Evolutionary conservation across 2,797 vertebrate species (phyloP), one percentile per base, ranked within the genome.

Genomic region (Mus minutoides): DNA sequence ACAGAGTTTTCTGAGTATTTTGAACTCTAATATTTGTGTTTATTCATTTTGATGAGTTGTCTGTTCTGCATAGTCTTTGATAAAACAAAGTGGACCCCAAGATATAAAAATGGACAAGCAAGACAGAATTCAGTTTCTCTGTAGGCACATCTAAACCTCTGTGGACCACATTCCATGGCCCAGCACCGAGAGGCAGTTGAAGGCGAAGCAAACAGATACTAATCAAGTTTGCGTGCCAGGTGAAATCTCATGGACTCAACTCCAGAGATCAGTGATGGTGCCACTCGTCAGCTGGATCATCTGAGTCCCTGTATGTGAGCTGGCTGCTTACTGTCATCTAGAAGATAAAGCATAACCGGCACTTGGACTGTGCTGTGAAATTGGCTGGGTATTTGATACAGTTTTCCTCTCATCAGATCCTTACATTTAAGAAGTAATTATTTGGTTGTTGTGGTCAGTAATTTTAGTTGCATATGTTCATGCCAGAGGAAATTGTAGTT

Each of bases 71-170:
- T 3, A 88, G 43, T 58, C 58, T 94, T 84, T 91, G 64, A 84
- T 80, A 78, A 94, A 56, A 71, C 62, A 88, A 90, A 95, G 83
- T 91, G 76, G 17, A 58, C 76, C 73, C n/a, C 24, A 54, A 94
- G 88, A 90, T 76, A 82, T 82, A 91, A 91, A 89, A 49, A 80
- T 88, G 71, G 46, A 67, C 87, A 93, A 90, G 64, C 64, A 54
- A 89, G 37, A 84, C 79, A 95, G 88, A 93, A 84, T 94, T 93
- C 69, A 75, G 37, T 96, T 95, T 88, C 49, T 24, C 0, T 87
- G 78, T 92, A 95, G 92, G 95, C 80, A 96, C 34, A 79, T 94
- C 78, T 69, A 83, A 92, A 31, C 43, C 34, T 67, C n/a, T 92
- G 34, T 60, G 52, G 89, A 97, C 89, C 95, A 64, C 2, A 79